A percentile compares a stretch with the other conserved stretches of the same genome.
Conservation (phyloP, 2,888 invertebrate genomes). For the Pristionchus mayeri region DNA sequence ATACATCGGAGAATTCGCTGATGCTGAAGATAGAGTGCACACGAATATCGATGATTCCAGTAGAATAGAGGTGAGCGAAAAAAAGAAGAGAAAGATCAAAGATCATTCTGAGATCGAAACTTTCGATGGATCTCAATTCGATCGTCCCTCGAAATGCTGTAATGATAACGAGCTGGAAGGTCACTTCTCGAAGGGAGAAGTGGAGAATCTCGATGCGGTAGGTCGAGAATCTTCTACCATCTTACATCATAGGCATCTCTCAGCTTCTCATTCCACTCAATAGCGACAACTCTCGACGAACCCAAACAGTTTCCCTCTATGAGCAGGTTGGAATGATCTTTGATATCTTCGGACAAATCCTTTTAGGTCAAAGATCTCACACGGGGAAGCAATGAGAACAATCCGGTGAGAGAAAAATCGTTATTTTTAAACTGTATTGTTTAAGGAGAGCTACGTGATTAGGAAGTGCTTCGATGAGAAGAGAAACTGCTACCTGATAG, state of each 20-base stretch:
- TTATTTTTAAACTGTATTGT: background rate
- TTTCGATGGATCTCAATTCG: constrained; percentile 37
- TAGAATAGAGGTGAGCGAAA: constrained; percentile 8
- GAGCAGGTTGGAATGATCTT: constrained; percentile 1
- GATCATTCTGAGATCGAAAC: constrained; percentile 16
- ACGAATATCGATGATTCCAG: background rate
- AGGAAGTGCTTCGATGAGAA: constrained; percentile 21
- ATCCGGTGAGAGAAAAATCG: background rate
- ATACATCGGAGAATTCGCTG: constrained; percentile 35
- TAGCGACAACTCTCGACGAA: constrained; percentile 3
- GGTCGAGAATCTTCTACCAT: too few species aligned
- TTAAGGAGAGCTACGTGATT: background rate
- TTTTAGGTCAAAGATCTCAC: background rate
- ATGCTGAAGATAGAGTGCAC: constrained; percentile 2
- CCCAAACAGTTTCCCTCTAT: background rate
- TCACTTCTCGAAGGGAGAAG: background rate
- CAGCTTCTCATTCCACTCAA: constrained; percentile 25
- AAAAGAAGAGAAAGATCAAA: background rate
- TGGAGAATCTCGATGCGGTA: constrained; percentile 27
- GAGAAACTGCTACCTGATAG: constrained; percentile 43
- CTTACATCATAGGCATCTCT: background rate
- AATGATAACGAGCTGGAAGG: background rate
- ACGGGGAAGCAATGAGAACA: background rate
- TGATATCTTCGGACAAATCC: background rate
- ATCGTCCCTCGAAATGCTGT: constrained; percentile 6